These are phyloP conservation scores for Pavo muticus DNA, from an alignment of 2,113 vertebrate genomes.

Conservation along the genomic window DNA sequence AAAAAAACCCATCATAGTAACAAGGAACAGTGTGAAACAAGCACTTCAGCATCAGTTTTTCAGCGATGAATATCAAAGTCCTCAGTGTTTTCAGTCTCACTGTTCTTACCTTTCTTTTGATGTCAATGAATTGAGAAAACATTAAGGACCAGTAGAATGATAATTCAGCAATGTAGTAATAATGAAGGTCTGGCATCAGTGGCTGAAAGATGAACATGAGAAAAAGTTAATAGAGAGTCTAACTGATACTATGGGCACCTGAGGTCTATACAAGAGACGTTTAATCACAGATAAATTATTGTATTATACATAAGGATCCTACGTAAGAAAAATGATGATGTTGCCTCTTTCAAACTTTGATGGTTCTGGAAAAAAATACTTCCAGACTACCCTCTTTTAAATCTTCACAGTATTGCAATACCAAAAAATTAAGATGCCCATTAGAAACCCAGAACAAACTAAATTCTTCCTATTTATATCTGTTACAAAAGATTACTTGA, in stretches of 20 bases:
- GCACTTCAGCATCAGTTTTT: neutral
- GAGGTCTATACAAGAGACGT: neutral
- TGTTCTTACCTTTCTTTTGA: slow-evolving; percentile 96
- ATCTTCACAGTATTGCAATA: neutral
- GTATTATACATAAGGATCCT: neutral
- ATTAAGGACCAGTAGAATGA: slow-evolving; percentile 97
- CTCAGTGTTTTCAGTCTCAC: neutral
- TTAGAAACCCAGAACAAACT: neutral
- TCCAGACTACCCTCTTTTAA: neutral
- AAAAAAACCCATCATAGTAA: neutral
- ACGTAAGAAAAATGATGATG: neutral
- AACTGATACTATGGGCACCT: slow-evolving; percentile 1
- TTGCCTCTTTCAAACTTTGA: neutral
- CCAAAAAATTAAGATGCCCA: neutral
- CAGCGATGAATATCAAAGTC: neutral
- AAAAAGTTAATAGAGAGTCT: slow-evolving; percentile 44
- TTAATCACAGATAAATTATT: neutral
- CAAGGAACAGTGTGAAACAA: neutral
- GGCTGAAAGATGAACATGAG: slow-evolving; percentile 81
- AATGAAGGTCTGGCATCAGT: slow-evolving; percentile 94
- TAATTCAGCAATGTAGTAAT: slow-evolving; percentile 95
- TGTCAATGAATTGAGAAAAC: slow-evolving; percentile 97
- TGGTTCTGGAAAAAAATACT: neutral
- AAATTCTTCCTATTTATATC: neutral
- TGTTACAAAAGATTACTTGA: neutral